Conservation (phyloP, 2,888 invertebrate genomes). For the Apamea anceps region DNA sequence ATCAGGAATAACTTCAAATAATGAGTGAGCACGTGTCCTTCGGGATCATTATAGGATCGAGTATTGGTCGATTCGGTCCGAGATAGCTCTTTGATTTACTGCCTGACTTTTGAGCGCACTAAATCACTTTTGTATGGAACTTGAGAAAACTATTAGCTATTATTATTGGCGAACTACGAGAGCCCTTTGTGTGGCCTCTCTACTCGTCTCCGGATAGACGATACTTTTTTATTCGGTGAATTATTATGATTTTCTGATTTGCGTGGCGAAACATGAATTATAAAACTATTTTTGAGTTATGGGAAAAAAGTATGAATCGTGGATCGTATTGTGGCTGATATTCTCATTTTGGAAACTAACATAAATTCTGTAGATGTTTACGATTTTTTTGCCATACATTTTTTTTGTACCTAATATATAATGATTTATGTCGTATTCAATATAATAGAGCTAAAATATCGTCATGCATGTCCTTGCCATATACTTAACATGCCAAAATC, state of each 20-base stretch:
- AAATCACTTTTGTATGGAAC: slow-evolving; percentile 89
- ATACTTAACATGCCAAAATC: background rate
- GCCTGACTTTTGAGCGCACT: slow-evolving; percentile 87
- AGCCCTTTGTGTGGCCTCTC: slow-evolving; percentile 80
- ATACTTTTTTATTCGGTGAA: slow-evolving; percentile 80
- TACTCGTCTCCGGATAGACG: slow-evolving; percentile 69
- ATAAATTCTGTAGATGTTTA: slow-evolving; percentile 54
- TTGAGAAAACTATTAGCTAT: slow-evolving; percentile 90
- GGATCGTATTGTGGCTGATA: slow-evolving; percentile 67
- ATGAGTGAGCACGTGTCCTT: slow-evolving; percentile 88
- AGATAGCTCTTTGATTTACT: slow-evolving; percentile 88
- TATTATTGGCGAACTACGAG: slow-evolving; percentile 87
- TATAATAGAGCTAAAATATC: slow-evolving; percentile 36
- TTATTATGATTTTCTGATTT: slow-evolving; percentile 81
- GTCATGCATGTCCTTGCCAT: slow-evolving; percentile 27
- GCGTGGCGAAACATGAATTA: slow-evolving; percentile 81
- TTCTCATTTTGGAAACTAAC: slow-evolving; percentile 69
- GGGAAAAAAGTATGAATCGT: slow-evolving; percentile 64
- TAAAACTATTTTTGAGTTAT: slow-evolving; percentile 73
- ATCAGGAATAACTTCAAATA: slow-evolving; percentile 85
- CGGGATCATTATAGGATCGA: slow-evolving; percentile 79
- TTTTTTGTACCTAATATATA: slow-evolving; percentile 21
- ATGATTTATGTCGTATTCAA: slow-evolving; percentile 53
- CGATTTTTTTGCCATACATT: slow-evolving; percentile 35
- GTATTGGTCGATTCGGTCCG: slow-evolving; percentile 79